Percentiles rank a stretch among this genome's conserved stretches.
Evolutionary conservation across 1,140 invertebrate genomes (phyloP).

Genomic region (Aplysia californica): DNA sequence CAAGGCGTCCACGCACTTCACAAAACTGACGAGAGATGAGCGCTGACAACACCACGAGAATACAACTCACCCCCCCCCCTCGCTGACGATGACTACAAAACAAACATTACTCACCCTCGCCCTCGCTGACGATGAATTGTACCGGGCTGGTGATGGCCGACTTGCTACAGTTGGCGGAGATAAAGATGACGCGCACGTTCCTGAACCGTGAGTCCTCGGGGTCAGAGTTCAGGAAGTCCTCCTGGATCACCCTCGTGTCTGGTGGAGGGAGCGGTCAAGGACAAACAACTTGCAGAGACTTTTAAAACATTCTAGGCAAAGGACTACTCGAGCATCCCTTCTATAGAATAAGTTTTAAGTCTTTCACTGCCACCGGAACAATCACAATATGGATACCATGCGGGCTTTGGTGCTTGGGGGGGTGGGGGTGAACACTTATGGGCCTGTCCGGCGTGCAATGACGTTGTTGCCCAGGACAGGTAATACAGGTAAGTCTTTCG

Average conservation of each 20-base stretch:
- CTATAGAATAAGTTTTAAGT: neutral
- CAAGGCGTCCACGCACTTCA: too few species aligned
- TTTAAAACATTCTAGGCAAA: neutral
- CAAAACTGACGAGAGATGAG: too few species aligned
- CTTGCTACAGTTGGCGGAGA: slow-evolving; percentile 58
- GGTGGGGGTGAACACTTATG: too few species aligned
- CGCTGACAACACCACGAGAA: too few species aligned
- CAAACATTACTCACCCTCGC: slow-evolving; percentile 60
- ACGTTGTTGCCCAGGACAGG: too few species aligned
- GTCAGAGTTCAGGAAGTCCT: slow-evolving; percentile 47
- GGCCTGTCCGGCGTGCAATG: too few species aligned
- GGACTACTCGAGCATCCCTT: neutral
- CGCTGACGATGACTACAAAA: neutral
- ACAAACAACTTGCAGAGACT: too few species aligned
- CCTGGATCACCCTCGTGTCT: slow-evolving; percentile 49
- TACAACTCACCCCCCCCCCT: too few species aligned
- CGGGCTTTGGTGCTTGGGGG: too few species aligned
- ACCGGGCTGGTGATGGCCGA: slow-evolving; percentile 57
- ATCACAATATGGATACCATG: neutral
- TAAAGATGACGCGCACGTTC: slow-evolving; percentile 49
- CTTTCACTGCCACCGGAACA: neutral
- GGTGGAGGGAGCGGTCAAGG: too few species aligned
- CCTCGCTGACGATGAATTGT: slow-evolving; percentile 62
- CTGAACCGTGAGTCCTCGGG: slow-evolving; percentile 49
- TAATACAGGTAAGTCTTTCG: neutral